phyloP scores from a whole-genome alignment of 2,888 invertebrate genomes.

The Acrocera orbiculus region DNA sequence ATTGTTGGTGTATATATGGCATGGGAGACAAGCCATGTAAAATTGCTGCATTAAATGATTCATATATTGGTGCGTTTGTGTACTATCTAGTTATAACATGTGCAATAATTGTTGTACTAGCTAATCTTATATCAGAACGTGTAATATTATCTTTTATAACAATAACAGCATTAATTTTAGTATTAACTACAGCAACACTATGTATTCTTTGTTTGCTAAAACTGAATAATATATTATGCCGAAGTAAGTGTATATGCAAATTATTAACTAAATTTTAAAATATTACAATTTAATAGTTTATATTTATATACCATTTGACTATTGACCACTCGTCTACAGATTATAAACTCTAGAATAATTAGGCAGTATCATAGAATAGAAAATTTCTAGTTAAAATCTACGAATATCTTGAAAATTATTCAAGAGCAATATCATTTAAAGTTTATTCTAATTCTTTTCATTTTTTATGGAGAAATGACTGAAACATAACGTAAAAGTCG shows the following conservation, averaged over 20 bases:
- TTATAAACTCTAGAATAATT: too few relatives aligned
- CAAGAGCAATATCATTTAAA: too few relatives aligned
- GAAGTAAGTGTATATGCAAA: constrained; percentile 31
- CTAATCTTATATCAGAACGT: constrained; percentile 70
- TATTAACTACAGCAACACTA: constrained; percentile 72
- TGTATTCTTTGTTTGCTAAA: constrained; percentile 78
- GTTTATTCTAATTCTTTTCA: too few relatives aligned
- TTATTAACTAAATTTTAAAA: too few relatives aligned
- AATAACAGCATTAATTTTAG: constrained; percentile 64
- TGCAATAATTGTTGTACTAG: constrained; percentile 69
- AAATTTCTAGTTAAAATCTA: too few relatives aligned
- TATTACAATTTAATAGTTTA: too few relatives aligned
- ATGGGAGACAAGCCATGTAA: constrained; percentile 90
- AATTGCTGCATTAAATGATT: constrained; percentile 81
- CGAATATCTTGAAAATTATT: too few relatives aligned
- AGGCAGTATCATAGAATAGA: too few relatives aligned
- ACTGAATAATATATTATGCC: constrained; percentile 50
- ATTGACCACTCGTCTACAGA: too few relatives aligned
- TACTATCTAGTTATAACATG: constrained; percentile 82
- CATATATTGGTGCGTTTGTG: constrained; percentile 84
- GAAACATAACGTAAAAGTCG: too few relatives aligned
- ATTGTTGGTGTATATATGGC: constrained; percentile 90
- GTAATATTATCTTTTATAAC: constrained; percentile 66
- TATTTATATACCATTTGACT: too few relatives aligned
- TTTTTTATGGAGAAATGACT: too few relatives aligned